Evolutionary conservation across 2,888 invertebrate genomes (phyloP), one percentile per base, ranked within the genome.

Genomic region (Drosophila bunnanda): DNA sequence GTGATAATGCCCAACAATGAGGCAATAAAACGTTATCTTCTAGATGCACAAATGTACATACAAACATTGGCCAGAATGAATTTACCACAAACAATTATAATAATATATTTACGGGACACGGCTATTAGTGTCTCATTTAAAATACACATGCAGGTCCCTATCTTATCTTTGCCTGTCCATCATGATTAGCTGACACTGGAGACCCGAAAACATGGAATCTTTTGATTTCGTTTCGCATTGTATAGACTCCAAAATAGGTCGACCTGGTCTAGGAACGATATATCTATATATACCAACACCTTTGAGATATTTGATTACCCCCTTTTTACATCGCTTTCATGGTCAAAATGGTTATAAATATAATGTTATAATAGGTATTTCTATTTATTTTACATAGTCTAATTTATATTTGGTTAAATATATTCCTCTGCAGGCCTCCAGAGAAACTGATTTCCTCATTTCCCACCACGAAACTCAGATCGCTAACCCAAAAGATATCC

Each of bases 401-500:
- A 5, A 15, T 15, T 1, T n/a, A 2, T 25, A 8, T 43, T 25
- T 12, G 7, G 1, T 4, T 17, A 17, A 17, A 53, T 5, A 4
- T 32, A 12, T 20, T 6, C 4, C 7, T 17, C 50, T 71, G 2
- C 36, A 92, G 92, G 79, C 89, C 91, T n/a, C 90, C 91, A 34
- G 92, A 93, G 78, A 91, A 92, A 75, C 76, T 92, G 72, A 90
- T 92, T 78, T 86, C 90, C 56, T 89, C 90, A 78, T 99, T 98
- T 94, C 98, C 98, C 75, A 94, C 96, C 90, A 95, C 95, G 55
- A 97, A 98, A 93, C 93, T 99, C 91, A 95, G 96, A 81, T 95
- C 96, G 85, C 94, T 99, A 87, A 98, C 98, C 93, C 98, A 98
- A 92, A 98, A 98, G 94, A 98, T 99, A 91, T 98, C 98, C 87